Conservation (phyloP, 2,113 vertebrate genomes). For the Suricata suricatta region DNA sequence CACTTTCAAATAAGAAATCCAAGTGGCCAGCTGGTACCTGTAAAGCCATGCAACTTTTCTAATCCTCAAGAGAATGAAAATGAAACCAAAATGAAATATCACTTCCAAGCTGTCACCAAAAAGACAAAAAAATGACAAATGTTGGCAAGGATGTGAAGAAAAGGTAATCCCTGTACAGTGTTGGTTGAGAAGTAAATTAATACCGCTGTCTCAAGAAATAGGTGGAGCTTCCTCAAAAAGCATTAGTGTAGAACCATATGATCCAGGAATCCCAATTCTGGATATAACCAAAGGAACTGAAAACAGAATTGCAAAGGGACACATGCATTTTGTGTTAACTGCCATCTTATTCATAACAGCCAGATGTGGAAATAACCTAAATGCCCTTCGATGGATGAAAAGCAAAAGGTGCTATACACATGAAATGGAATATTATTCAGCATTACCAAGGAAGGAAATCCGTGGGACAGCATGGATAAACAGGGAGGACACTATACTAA, state of each 20-base stretch:
- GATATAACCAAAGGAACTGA: background rate
- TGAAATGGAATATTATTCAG: background rate
- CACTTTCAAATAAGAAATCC: background rate
- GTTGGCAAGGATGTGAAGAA: background rate
- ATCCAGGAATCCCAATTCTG: background rate
- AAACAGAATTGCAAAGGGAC: background rate
- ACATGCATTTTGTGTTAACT: background rate
- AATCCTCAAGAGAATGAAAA: background rate
- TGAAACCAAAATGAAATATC: background rate
- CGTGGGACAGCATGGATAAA: background rate
- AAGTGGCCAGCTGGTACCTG: background rate
- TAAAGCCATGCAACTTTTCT: background rate
- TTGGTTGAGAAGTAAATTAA: background rate
- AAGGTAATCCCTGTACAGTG: background rate
- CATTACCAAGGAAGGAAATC: background rate
- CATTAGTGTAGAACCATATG: background rate
- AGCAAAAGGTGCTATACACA: background rate
- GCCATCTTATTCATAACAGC: background rate
- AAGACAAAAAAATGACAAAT: background rate
- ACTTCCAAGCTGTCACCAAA: background rate
- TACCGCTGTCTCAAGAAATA: background rate
- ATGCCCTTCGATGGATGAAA: background rate
- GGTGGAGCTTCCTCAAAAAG: background rate
- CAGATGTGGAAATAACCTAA: background rate
- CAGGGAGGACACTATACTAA: background rate